phyloP scores from a whole-genome alignment of 2,797 vertebrate species.

The Trachurus trachurus region DNA sequence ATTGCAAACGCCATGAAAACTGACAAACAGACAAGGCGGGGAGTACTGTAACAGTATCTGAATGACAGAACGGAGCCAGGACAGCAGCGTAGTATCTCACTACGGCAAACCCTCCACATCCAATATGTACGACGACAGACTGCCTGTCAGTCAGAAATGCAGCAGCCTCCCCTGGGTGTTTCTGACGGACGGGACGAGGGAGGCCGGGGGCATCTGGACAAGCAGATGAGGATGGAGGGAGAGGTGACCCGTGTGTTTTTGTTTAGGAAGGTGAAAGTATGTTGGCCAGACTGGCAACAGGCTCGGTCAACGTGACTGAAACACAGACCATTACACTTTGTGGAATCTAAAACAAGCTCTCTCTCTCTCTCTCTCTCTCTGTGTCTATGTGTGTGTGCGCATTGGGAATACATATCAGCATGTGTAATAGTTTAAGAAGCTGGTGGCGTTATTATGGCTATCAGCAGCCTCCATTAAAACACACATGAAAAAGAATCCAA shows the following conservation, averaged over 20 bases:
- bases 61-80: not conserved
- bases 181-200: conserved; percentile 47
- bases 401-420: not conserved
- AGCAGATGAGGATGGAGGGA: conserved; percentile 40
- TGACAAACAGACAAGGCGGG: too few species aligned
- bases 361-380: not conserved
- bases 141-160: conserved; percentile 38
- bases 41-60: not conserved
- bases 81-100: not conserved
- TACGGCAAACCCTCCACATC: not conserved
- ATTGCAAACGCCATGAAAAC: too few species aligned
- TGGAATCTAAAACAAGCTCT: not conserved
- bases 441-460: not conserved
- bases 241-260: conserved; percentile 70
- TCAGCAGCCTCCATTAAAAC: conserved; percentile 8
- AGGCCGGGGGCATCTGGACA: conserved; percentile 32
- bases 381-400: not conserved
- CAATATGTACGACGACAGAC: conserved; percentile 3
- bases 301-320: conserved; percentile 42
- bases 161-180: conserved; percentile 43
- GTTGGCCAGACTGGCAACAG: conserved; percentile 35
- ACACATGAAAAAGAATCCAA: not conserved
- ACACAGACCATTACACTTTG: conserved; percentile 28
- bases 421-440: conserved; percentile 16
- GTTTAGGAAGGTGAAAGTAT: conserved; percentile 66